phyloP scores from a whole-genome alignment of 2,888 invertebrate species.

The Liopterus haemorrhoidalis region DNA sequence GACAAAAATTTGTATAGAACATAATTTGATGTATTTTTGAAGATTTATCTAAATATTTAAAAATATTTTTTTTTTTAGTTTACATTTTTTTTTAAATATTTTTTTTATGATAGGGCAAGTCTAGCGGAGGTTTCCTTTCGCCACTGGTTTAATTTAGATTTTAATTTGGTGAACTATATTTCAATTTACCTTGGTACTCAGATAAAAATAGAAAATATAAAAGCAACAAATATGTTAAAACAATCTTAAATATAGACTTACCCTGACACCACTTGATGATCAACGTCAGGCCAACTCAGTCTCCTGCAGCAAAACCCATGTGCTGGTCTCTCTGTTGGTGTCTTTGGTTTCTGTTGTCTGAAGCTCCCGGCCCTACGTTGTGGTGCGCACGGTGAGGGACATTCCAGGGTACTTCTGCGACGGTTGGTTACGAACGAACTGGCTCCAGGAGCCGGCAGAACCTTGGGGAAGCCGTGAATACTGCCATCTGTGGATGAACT shows the following conservation, averaged over 20 bases:
- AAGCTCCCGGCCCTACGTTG: constrained; percentile 49
- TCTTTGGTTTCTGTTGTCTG: constrained; percentile 47
- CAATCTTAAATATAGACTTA: constrained; percentile 46
- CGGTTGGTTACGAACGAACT: constrained; percentile 49
- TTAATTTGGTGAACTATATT: too few relatives aligned
- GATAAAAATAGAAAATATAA: too few relatives aligned
- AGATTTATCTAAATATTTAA: too few relatives aligned
- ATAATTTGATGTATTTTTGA: too few relatives aligned
- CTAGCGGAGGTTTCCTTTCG: too few relatives aligned
- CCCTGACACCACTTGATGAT: constrained; percentile 78
- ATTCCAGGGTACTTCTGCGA: constrained; percentile 58
- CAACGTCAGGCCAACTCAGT: constrained; percentile 79
- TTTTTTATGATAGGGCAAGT: too few relatives aligned
- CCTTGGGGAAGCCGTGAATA: constrained; percentile 63
- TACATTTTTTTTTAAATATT: too few relatives aligned
- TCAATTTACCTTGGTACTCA: too few relatives aligned
- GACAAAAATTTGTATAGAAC: too few relatives aligned
- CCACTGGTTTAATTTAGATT: too few relatives aligned
- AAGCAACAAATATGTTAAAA: not conserved
- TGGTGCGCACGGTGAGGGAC: constrained; percentile 39
- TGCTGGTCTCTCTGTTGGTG: constrained; percentile 50
- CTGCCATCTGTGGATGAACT: constrained; percentile 45
- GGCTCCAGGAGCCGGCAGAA: constrained; percentile 64
- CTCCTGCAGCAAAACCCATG: constrained; percentile 72
- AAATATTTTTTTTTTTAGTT: too few relatives aligned